These are phyloP conservation scores for Invenusta paracnida DNA, from an alignment of 2,888 invertebrate genomes.

Conservation along the genomic window DNA sequence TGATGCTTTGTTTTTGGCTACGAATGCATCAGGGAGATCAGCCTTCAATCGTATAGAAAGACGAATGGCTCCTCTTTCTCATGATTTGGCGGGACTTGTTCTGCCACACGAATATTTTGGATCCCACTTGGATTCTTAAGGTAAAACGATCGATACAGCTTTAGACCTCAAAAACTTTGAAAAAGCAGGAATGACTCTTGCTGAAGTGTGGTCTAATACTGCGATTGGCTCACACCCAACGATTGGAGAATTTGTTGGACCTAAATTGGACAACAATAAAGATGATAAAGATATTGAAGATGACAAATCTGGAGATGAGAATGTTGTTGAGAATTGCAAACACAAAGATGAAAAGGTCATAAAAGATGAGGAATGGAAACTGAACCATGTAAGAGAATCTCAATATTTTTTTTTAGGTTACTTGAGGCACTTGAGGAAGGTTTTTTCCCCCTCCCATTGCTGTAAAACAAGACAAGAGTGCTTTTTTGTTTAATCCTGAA, in stretches of 20 bases:
- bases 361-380: not conserved
- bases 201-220: not conserved
- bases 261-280: constrained; percentile 8
- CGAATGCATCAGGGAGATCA: not conserved
- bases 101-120: constrained; percentile 3
- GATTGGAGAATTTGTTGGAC: not conserved
- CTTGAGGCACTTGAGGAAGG: too few relatives aligned
- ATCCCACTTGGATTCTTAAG: constrained; percentile 4
- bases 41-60: constrained; percentile 1
- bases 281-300: not conserved
- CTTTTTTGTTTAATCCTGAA: constrained; percentile 6
- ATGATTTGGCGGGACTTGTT: constrained; percentile 18
- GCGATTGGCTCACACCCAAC: not conserved
- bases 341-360: not conserved
- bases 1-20: not conserved
- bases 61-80: constrained; percentile 21
- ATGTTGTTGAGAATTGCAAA: too few relatives aligned
- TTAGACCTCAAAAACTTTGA: not conserved
- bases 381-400: constrained; percentile 13
- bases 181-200: constrained; percentile 18
- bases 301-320: not conserved
- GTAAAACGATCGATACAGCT: constrained; percentile 16
- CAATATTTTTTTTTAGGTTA: not conserved
- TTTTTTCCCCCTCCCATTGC: constrained; percentile 6
- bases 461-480: constrained; percentile 6